These are phyloP conservation scores for Acanthurus tractus DNA, from an alignment of 2,797 vertebrate species.

Conservation along the genomic window DNA sequence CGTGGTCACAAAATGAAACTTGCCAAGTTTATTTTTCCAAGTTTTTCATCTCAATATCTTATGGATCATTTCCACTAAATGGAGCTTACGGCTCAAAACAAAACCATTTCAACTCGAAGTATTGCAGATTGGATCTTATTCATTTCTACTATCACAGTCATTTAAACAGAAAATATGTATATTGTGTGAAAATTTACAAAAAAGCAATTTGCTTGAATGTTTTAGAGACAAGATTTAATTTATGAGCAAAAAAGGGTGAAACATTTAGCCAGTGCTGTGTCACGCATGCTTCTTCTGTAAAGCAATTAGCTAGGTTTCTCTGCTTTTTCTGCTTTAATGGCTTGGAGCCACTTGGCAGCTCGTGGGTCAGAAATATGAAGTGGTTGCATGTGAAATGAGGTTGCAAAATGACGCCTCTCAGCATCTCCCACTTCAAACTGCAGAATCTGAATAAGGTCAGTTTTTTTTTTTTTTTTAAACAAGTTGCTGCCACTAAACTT, in stretches of 20 bases:
- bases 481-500: background rate
- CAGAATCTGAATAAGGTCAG: conserved; percentile 19
- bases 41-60: conserved; percentile 26
- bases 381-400: conserved; percentile 16
- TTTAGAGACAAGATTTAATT: background rate
- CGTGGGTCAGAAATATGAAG: conserved; percentile 28
- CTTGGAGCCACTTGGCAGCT: conserved; percentile 10
- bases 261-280: background rate
- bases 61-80: conserved; percentile 23
- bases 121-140: background rate
- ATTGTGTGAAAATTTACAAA: background rate
- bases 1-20: conserved; percentile 8
- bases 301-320: background rate
- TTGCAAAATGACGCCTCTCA: background rate
- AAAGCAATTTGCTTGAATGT: background rate
- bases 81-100: conserved; percentile 11
- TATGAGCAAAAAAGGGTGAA: background rate
- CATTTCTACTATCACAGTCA: background rate
- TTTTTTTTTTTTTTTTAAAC: conserved; percentile 15
- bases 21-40: conserved; percentile 31
- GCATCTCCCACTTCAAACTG: conserved; percentile 16
- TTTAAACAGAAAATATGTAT: background rate
- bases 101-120: conserved; percentile 6
- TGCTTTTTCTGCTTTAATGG: conserved; percentile 5
- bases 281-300: background rate